These are phyloP conservation scores for Drosophila pruinosa DNA, from an alignment of 1,140 invertebrate genomes.

Conservation along the genomic window DNA sequence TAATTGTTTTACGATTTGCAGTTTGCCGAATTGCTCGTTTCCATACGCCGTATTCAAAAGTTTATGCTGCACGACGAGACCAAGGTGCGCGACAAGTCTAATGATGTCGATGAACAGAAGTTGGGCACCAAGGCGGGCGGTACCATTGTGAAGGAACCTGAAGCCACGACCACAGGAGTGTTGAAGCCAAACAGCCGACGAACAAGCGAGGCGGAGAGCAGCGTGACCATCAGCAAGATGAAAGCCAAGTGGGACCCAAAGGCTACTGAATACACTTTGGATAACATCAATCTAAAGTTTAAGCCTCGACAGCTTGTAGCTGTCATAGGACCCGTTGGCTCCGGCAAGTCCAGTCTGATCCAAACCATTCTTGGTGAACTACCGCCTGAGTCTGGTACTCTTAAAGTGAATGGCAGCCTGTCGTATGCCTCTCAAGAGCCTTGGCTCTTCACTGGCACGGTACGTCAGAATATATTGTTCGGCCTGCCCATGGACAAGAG, in stretches of 20 bases:
- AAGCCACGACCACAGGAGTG: constrained; percentile 47
- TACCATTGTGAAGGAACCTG: constrained; percentile 40
- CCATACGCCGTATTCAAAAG: constrained; percentile 87
- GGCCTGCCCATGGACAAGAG: constrained; percentile 89
- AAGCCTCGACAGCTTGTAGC: constrained; percentile 86
- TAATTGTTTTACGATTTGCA: not conserved
- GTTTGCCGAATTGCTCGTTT: constrained; percentile 88
- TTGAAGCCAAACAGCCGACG: constrained; percentile 58
- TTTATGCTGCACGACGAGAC: constrained; percentile 89
- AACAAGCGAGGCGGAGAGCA: constrained; percentile 44
- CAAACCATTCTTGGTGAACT: constrained; percentile 92
- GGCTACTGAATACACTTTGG: constrained; percentile 83
- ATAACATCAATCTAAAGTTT: constrained; percentile 87
- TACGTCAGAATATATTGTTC: constrained; percentile 95
- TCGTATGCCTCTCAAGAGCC: constrained; percentile 96
- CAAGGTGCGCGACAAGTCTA: constrained; percentile 71
- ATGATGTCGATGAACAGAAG: constrained; percentile 62
- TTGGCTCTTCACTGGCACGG: constrained; percentile 92
- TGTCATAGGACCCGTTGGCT: constrained; percentile 89
- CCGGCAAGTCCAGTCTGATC: constrained; percentile 91
- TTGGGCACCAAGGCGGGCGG: constrained; percentile 25
- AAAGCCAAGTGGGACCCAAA: constrained; percentile 76
- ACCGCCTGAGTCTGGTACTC: constrained; percentile 86
- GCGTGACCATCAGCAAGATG: constrained; percentile 65
- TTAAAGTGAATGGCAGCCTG: constrained; percentile 89